phyloP scores from a whole-genome alignment of 2,113 vertebrate genomes.

The Telmatochromis sp. region DNA sequence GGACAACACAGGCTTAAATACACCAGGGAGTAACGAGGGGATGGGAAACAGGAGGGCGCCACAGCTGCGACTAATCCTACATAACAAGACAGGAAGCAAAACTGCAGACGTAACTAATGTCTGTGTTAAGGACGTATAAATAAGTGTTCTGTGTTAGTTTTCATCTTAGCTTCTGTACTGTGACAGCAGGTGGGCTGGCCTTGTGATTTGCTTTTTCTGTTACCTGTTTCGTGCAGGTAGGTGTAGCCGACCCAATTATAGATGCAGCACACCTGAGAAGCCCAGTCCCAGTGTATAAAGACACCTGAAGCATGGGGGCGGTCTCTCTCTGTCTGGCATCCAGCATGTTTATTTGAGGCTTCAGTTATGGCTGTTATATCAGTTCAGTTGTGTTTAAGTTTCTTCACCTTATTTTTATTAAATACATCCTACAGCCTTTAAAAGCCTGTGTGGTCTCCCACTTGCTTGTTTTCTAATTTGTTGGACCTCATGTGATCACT shows the following conservation, averaged over 20 bases:
- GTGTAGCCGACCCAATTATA: neutral
- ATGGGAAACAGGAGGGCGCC: neutral
- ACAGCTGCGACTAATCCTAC: neutral
- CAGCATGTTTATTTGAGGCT: rapidly evolving
- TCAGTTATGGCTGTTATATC: neutral
- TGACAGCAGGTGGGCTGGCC: rapidly evolving
- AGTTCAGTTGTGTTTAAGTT: rapidly evolving
- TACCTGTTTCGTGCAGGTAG: neutral
- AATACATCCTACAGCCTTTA: neutral
- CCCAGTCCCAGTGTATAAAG: neutral
- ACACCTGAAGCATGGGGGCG: rapidly evolving
- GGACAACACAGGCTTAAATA: neutral
- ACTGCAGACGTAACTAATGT: neutral
- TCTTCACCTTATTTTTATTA: neutral
- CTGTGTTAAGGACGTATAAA: neutral
- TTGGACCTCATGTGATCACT: neutral
- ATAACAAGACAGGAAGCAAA: neutral
- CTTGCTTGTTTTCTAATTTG: neutral
- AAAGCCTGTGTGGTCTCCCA: neutral
- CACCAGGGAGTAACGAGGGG: neutral
- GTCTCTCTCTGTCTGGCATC: rapidly evolving
- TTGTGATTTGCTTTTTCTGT: neutral
- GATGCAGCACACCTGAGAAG: neutral
- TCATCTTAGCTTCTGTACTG: neutral
- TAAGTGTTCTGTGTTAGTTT: neutral